Evolutionary conservation across 2,113 vertebrate genomes (phyloP).

Genomic region (Mugil cephalus): DNA sequence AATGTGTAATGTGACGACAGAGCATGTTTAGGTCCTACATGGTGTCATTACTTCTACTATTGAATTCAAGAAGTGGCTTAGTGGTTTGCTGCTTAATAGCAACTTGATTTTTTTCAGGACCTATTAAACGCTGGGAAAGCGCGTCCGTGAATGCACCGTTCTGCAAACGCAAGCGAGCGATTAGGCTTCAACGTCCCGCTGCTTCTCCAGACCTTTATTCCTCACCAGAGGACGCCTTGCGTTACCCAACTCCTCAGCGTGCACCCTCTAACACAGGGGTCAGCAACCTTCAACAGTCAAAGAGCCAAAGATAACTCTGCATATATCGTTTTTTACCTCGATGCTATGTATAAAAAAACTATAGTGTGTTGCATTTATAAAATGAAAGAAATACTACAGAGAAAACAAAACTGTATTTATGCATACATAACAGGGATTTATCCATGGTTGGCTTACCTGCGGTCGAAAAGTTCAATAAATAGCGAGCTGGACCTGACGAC

Average conservation of each 20-base stretch:
- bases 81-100: neutral
- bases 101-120: neutral
- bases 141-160: constrained; percentile 5
- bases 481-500: too few relatives aligned
- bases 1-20: constrained; percentile 11
- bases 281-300: too few relatives aligned
- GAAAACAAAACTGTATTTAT: too few relatives aligned
- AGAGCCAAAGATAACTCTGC: too few relatives aligned
- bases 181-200: neutral
- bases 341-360: too few relatives aligned
- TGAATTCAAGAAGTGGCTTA: constrained; percentile 10
- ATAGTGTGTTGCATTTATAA: too few relatives aligned
- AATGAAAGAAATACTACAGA: too few relatives aligned
- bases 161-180: constrained; percentile 8
- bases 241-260: neutral
- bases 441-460: too few relatives aligned
- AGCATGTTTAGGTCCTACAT: constrained; percentile 29
- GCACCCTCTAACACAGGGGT: constrained; percentile 71
- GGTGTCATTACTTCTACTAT: neutral
- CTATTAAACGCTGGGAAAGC: neutral
- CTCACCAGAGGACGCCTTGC: constrained; percentile 3
- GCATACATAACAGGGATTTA: too few relatives aligned
- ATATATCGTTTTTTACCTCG: too few relatives aligned
- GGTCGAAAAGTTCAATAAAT: too few relatives aligned
- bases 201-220: neutral